Evolutionary conservation across 1,140 invertebrate species (phyloP), one percentile per base, ranked within the genome.

Genomic region (Drosophila rhopaloa): DNA sequence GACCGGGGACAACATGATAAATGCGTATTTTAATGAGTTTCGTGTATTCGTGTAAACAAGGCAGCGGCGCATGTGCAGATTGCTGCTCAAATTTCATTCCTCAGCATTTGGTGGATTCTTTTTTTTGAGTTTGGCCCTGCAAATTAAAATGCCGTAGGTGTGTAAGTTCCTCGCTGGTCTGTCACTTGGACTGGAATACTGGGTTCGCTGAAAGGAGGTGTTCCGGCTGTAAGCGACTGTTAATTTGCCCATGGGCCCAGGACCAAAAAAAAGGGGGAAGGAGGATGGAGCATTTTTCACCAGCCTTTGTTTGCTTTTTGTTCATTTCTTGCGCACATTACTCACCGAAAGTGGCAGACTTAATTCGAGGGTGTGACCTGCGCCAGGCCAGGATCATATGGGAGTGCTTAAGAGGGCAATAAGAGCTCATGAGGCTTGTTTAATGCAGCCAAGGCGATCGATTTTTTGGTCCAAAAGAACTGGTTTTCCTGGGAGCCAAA

Each of bases 1-100:
- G 55, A 53, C 40, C 47, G 43, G 72, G 54, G 54, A 76, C 73
- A 67, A 66, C 70, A 80, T 90, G 85, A 90, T 90, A 90, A 90
- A 90, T 90, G 86, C 81, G 63, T 76, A 85, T 86, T 90, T 85
- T 90, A 90, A 90, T 90, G 85, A 90, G 85, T 90, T 90, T 90
- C 81, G 81, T 90, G 85, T 90, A 90, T 90, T 90, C 81, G 81
- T 90, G 85, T 90, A 90, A 90, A 90, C 81, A 85, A 79, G 86
- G 77, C 73, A 73, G 66, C 79, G 70, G 66, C 57, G 76, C 81
- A 83, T 75, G 76, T 66, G 61, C 65, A 81, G 67, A 60, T 19
- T 47, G 56, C 66, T 54, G 58, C 76, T 72, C 61, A 76, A 73
- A 63, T 79, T 58, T 79, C 68, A 19, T 6, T 79, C 68, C 27